Base-by-base conservation (phyloP, 2,113 vertebrate species). In the Phyllostomus hastatus region DNA sequence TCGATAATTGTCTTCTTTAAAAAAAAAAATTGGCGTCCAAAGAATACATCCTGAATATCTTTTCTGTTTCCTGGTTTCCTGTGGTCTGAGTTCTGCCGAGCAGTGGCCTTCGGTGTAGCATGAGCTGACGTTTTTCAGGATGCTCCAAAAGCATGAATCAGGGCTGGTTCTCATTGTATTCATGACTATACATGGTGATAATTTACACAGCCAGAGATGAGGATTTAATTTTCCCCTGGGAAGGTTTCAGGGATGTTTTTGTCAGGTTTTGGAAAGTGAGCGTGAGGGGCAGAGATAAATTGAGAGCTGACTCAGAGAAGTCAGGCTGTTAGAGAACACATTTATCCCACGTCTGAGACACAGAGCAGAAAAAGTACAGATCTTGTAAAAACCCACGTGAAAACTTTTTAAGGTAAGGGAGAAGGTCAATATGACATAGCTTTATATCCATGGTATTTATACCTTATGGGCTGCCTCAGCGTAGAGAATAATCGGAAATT, bases 141-240 rank as follows among this genome's bases (percentile, higher is more conserved):
- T 90, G 67, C 85, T 95, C 72, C 57, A 64, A 92, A 89, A 92
- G 33, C 67, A 43, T 88, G 88, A 92, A 95, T 96, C 82, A 82
- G 72, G 93, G 91, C 88, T 90, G 87, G 90, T 88, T 73, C 82
- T 91, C 69, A 75, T 88, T 97, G 96, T 95, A 91, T 96, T 96
- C 95, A 89, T 95, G 73, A 33, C 88, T 96, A 16, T 96, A 69
- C 88, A 95, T 94, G 91, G 93, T 89, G 54, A 73, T 93, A 92
- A 95, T 86, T 96, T 92, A 87, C 66, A 92, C 64, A 92, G 78
- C 41, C 82, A 83, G 54, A 26, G 80, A 95, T 8, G 93, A 93
- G 67, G 85, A 88, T 95, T 96, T 94, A 75, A 95, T 96, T 97
- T 92, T 85, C 91, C 69, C 57, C 89, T 94, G 69, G 87, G 85